A percentile compares a stretch with the other conserved stretches of the same genome.
Evolutionary conservation across 2,888 invertebrate species (phyloP).

Genomic region (Copidosoma aretas): DNA sequence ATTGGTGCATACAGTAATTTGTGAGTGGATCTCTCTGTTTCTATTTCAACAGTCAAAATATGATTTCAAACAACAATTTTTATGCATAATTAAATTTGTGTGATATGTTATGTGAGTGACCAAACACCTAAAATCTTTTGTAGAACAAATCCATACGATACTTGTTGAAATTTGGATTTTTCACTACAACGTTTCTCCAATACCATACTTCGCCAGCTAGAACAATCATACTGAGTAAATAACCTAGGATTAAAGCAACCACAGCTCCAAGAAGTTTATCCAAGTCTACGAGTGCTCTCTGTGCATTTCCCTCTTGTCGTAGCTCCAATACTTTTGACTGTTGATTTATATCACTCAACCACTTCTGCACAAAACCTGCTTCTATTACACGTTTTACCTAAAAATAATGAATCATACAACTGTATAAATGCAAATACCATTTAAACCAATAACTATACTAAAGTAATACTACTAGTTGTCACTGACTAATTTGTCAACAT

Average conservation of each 20-base stretch:
- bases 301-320: constrained; percentile 64
- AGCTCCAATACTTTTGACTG: constrained; percentile 67
- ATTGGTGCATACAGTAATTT: too few relatives aligned
- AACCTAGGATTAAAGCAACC: constrained; percentile 75
- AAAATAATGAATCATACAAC: constrained; percentile 20
- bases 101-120: too few relatives aligned
- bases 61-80: too few relatives aligned
- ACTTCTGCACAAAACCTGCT: constrained; percentile 79
- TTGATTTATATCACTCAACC: constrained; percentile 78
- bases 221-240: constrained; percentile 67
- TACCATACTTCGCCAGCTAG: constrained; percentile 71
- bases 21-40: too few relatives aligned
- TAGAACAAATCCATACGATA: constrained; percentile 70
- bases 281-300: constrained; percentile 80
- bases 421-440: neutral
- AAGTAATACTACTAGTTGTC: neutral
- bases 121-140: constrained; percentile 35
- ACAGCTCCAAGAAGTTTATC: constrained; percentile 80
- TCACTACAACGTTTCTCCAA: constrained; percentile 72
- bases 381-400: constrained; percentile 72
- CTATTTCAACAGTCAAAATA: too few relatives aligned
- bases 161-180: constrained; percentile 75
- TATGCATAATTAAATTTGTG: too few relatives aligned
- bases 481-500: constrained; percentile 69
- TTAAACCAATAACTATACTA: neutral